Evolutionary conservation across 2,797 vertebrate species (phyloP), one percentile per base, ranked within the genome.

Genomic region (Todus mexicanus): DNA sequence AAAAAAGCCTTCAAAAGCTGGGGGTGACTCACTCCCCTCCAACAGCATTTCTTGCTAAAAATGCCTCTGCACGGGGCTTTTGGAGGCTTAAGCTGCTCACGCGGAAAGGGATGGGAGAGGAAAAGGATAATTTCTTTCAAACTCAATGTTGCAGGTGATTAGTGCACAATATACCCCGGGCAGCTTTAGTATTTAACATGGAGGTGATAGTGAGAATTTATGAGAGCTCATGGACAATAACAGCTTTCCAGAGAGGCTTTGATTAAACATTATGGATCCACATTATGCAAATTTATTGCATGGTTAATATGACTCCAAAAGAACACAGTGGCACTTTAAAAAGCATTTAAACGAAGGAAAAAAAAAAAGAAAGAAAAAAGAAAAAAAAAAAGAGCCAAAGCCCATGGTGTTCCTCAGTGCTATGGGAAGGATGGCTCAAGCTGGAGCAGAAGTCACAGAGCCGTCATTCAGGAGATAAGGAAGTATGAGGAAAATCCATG

Each of bases 261-360:
- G 89, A 95, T 81, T 93, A 93, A 93, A 81, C 89, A 75, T 91
- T 94, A 92, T 82, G 61, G 90, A 87, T 91, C 94, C 87, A 57
- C 60, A 89, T 94, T 96, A 92, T 85, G 69, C 90, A 96, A 96
- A 96, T 96, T 84, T 85, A 95, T 91, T 92, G 86, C 63, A 6
- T 59, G 90, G 85, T 89, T 95, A 96, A 94, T 96, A 90, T 69
- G 77, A 96, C 91, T 94, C 81, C 56, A 37, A 80, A 84, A 92
- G 93, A 96, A 94, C 59, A 95, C 87, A 60, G 60, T 85, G 76
- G 72, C 50, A 73, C 84, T 97, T 97, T 68, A 90, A 96, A 96
- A 96, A 81, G 27, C 95, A 92, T 75, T 94, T 94, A 69, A 87
- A 86, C 92, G 16, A 38, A 64, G 26, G 11, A 4, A 14, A 47